Base-by-base conservation (phyloP, 1,140 invertebrate species). In the Calephelis virginiensis region DNA sequence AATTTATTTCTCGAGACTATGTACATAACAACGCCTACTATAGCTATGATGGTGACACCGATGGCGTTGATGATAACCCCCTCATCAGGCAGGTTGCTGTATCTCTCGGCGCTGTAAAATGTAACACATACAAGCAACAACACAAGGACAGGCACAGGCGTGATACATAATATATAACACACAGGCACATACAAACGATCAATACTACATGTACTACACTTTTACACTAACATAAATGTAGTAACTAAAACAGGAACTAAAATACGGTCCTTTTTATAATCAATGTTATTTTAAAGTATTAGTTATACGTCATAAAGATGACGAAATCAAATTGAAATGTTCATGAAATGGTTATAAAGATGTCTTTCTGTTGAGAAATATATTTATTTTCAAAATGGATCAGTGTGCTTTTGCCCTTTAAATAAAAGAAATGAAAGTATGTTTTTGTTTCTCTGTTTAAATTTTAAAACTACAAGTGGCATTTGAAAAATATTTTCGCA, bases 11-110 rank as follows among this genome's bases (percentile, higher is more conserved):
- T 85, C 50, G 87, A 86, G 59, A 90, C 69, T 70, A 91, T 91
- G 69, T 91, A 91, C 78, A 90, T 87, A 63, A 96, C 92, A 66
- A 96, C 91, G 64, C 95, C 94, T 62, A 93, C 93, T 70, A 96
- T 92, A 61, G 93, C 94, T 66, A 96, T 92, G 75, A 96, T 87
- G 66, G 93, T 93, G 73, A 95, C 93, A 28, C 94, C 96, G 72
- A 96, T 92, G 8, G 94, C 93, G 86, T 96, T 97, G 79, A 96
- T 93, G 68, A 97, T 93, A 66, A 96, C 94, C 7, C 93, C 94
- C 86, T 96, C 95, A 73, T 95, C 93, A 49, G 91, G 91, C 82
- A 93, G 92, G 68, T 92, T 83, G 74, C 92, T 92, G 86, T 95
- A 95, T 63, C 85, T 78, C 71, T 92, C 89, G 56, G 88, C 83